Evolutionary conservation across 1,140 invertebrate species (phyloP).

Genomic region (Latrodectus geometricus): DNA sequence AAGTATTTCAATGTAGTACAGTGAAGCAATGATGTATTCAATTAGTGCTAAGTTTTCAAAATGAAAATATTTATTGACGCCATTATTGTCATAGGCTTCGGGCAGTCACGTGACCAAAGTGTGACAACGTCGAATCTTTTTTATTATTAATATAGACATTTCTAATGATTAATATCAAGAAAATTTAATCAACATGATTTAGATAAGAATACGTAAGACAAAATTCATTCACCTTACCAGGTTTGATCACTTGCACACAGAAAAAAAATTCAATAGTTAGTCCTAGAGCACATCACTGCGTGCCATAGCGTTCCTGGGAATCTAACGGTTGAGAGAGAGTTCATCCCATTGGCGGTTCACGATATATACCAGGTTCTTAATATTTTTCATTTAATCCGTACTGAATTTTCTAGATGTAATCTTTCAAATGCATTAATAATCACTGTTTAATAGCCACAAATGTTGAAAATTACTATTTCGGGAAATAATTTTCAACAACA

Average conservation of each 20-base stretch:
- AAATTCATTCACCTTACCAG: conserved; percentile 16
- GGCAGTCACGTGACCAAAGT: conserved; percentile 52
- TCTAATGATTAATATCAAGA: not conserved
- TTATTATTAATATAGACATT: not conserved
- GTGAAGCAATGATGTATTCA: conserved; percentile 1
- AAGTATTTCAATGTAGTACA: not conserved
- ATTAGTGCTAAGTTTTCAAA: conserved; percentile 28
- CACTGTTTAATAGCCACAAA: not conserved
- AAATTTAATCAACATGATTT: not conserved
- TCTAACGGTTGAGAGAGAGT: conserved; percentile 56
- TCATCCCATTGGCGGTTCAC: conserved; percentile 50
- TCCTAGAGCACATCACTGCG: not conserved
- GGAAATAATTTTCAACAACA: conserved; percentile 24
- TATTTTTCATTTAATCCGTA: not conserved
- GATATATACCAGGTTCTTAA: not conserved
- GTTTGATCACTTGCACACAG: not conserved
- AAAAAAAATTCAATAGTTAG: not conserved
- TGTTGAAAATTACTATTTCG: not conserved
- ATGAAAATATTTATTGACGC: conserved; percentile 56
- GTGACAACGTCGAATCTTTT: conserved; percentile 47
- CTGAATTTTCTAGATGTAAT: not conserved
- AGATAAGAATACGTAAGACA: not conserved
- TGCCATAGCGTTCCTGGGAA: conserved; percentile 49
- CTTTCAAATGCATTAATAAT: not conserved
- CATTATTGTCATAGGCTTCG: conserved; percentile 54